These are phyloP conservation scores for Odontomyia ornata DNA, from an alignment of 2,888 invertebrate genomes.

Conservation along the genomic window DNA sequence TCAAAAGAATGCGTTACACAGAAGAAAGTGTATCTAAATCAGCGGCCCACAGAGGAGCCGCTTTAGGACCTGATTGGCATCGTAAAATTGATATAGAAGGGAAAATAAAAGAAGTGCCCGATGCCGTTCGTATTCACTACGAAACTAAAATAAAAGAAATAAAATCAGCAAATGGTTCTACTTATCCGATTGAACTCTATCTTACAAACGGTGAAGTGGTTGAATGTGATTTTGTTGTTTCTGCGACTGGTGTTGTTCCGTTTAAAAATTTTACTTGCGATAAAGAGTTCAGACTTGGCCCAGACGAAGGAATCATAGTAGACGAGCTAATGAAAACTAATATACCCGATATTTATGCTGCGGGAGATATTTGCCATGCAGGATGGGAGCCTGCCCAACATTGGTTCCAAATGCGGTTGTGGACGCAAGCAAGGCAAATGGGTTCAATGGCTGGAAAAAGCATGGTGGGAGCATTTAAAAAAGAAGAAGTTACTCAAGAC, in stretches of 20 bases:
- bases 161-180: constrained; percentile 56
- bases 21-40: constrained; percentile 66
- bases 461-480: constrained; percentile 74
- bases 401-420: constrained; percentile 95
- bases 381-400: constrained; percentile 79
- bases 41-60: constrained; percentile 76
- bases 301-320: constrained; percentile 86
- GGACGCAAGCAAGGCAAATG: constrained; percentile 99
- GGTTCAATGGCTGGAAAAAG: constrained; percentile 92
- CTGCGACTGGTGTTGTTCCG: constrained; percentile 92
- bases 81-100: constrained; percentile 72
- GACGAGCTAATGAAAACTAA: constrained; percentile 87
- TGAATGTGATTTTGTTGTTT: constrained; percentile 90
- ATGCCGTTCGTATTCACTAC: constrained; percentile 70
- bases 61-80: constrained; percentile 98
- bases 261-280: constrained; percentile 70
- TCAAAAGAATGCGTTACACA: constrained; percentile 75
- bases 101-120: constrained; percentile 55
- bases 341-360: constrained; percentile 83
- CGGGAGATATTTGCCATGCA: constrained; percentile 93
- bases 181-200: constrained; percentile 77
- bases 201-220: constrained; percentile 77
- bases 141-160: constrained; percentile 66
- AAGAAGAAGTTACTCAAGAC: constrained; percentile 80
- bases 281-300: constrained; percentile 65